Conservation (phyloP, 2,888 invertebrate genomes). For the Tetranychus truncatus region DNA sequence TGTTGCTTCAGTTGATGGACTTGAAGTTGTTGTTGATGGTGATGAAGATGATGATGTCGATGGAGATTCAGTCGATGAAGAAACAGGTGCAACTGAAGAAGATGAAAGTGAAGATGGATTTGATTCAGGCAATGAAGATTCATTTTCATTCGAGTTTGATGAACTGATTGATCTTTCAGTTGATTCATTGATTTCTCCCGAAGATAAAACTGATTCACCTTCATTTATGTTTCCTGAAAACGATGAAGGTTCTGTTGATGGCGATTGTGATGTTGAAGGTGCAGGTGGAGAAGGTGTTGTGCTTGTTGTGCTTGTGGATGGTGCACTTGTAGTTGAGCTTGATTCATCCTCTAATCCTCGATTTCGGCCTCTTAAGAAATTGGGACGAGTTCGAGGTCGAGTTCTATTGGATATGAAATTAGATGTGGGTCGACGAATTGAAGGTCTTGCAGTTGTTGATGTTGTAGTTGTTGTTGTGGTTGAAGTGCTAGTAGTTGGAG, state of each 20-base stretch:
- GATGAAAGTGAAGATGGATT: not conserved
- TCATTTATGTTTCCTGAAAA: not conserved
- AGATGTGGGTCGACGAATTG: not conserved
- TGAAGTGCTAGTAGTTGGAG: not conserved
- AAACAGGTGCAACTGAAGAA: not conserved
- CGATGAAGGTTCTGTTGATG: not conserved
- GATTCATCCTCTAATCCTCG: not conserved
- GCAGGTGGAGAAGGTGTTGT: not conserved
- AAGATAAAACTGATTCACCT: not conserved
- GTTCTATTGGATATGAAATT: not conserved
- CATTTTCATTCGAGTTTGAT: not conserved
- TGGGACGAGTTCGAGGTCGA: constrained; percentile 5
- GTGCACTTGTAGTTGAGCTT: not conserved
- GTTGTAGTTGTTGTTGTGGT: not conserved
- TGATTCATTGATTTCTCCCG: not conserved
- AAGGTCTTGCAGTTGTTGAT: not conserved
- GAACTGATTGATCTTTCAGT: not conserved
- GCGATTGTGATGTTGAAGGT: not conserved
- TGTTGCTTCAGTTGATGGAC: not conserved
- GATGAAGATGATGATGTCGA: not conserved
- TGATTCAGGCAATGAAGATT: not conserved
- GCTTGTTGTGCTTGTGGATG: not conserved
- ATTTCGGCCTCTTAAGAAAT: not conserved
- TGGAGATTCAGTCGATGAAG: not conserved
- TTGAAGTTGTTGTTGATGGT: not conserved